Percentiles rank a stretch among this genome's conserved stretches.
phyloP scores from a whole-genome alignment of 2,888 invertebrate species.

The Margaritifera margaritifera region DNA sequence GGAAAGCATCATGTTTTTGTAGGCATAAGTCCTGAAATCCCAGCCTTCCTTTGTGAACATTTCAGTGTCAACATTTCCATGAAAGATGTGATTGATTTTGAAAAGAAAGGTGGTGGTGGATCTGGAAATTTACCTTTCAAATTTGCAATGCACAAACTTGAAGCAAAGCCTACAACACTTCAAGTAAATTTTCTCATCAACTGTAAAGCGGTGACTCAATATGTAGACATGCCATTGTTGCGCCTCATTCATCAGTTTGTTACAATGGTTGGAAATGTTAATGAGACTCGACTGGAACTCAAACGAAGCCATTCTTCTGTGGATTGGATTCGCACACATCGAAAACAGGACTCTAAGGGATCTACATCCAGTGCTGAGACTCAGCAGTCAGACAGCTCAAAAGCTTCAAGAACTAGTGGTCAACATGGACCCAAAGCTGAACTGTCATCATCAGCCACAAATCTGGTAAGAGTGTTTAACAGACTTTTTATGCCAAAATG shows the following conservation, averaged over 20 bases:
- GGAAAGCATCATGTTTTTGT: conserved; percentile 24
- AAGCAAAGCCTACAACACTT: conserved; percentile 82
- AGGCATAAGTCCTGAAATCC: conserved; percentile 83
- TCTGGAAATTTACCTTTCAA: conserved; percentile 43
- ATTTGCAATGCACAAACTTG: conserved; percentile 71
- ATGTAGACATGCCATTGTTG: conserved; percentile 96
- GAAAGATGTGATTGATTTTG: conserved; percentile 90
- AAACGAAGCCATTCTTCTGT: conserved; percentile 78
- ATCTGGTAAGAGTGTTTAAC: too few species aligned
- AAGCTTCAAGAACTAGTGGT: too few species aligned
- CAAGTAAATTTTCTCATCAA: conserved; percentile 92
- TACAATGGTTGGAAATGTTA: conserved; percentile 97
- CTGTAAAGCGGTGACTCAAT: conserved; percentile 90
- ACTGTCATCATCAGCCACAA: conserved; percentile 12
- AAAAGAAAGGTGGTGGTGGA: conserved; percentile 56
- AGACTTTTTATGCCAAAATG: too few species aligned
- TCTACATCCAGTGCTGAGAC: conserved; percentile 67
- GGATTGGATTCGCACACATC: conserved; percentile 65
- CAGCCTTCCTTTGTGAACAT: conserved; percentile 93
- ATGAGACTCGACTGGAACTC: conserved; percentile 92
- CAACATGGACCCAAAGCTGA: background rate
- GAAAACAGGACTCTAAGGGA: conserved; percentile 70
- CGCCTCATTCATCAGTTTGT: conserved; percentile 95
- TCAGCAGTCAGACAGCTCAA: conserved; percentile 57
- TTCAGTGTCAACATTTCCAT: conserved; percentile 92